Evolutionary conservation across 53 echinoderm and acorn worm species (phyloP), one percentile per base, ranked within the genome.

Genomic region (Antedon mediterranea): DNA sequence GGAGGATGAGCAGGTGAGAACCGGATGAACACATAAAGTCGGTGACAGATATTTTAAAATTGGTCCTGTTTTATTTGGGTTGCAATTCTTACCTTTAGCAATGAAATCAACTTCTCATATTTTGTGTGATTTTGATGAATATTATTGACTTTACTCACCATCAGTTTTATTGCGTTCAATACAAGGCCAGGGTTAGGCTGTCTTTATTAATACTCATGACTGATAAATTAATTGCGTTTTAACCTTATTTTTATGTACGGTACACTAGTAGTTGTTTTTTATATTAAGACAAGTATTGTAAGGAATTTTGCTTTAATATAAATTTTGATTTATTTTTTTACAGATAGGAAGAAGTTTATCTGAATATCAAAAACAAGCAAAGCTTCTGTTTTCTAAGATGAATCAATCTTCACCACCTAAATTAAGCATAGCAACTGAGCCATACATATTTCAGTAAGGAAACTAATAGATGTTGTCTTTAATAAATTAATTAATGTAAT

Each of bases 391-490:
- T 81, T 84, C 88, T 32, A 97, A 92, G 79, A 86, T 97, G 44
- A 89, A 90, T 75, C 81, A 97, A 13, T 79, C 85, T 43, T 95
- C 97, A 34, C 97, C 97, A 73, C 72, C 85, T 1, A 92, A 75
- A 72, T 97, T 89, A 79, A 97, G 92, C 80, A 97, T 97, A 43
- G 92, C 92, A 79, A 93, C 92, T 8, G 92, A 90, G 72, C 87
- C 92, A 73, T 87, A 89, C 81, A 87, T 97, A 31, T 97, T 97
- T 79, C 97, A 97, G 97, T 97, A 80, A 97, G 97, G n/a, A n/a
- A n/a, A n/a, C n/a, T n/a, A n/a, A n/a, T n/a, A n/a, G n/a, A n/a
- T n/a, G n/a, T n/a, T n/a, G n/a, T n/a, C n/a, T 37, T 37, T 37
- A 37, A 37, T 37, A 37, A 37, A 6, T 37, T 4, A 37, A 6